These are phyloP conservation scores for Phaethornis superciliosus DNA, from an alignment of 2,113 vertebrate species.

Conservation along the genomic window DNA sequence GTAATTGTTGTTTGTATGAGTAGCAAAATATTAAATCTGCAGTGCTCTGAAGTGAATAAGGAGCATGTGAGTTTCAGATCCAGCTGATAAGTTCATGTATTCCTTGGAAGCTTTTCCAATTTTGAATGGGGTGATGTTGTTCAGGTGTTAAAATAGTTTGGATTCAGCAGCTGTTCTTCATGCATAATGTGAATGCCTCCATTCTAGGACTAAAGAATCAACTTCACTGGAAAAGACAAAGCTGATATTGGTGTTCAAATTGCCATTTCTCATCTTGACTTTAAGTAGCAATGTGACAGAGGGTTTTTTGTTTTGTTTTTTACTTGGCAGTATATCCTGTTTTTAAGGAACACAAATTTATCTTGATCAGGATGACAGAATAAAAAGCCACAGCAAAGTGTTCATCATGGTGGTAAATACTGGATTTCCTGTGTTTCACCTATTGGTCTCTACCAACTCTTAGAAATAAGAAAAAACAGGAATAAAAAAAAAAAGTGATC, in stretches of 20 bases:
- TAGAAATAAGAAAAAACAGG: neutral
- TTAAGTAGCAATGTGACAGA: neutral
- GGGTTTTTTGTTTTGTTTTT: neutral
- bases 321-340: neutral
- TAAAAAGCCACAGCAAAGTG: neutral
- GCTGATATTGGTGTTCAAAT: neutral
- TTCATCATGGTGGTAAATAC: neutral
- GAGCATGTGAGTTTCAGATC: neutral
- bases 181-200: neutral
- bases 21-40: neutral
- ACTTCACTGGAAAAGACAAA: neutral
- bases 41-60: neutral
- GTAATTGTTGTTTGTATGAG: neutral
- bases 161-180: slow-evolving; percentile 9
- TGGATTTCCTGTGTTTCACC: neutral
- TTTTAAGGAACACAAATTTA: neutral
- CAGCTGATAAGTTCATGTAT: neutral
- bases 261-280: neutral
- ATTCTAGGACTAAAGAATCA: neutral
- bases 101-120: neutral
- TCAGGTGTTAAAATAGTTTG: neutral
- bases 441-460: neutral
- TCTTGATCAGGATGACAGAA: neutral
- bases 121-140: neutral
- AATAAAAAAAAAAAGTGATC: neutral